These are phyloP conservation scores for Glossosoma conforme DNA, from an alignment of 1,140 invertebrate species.

Conservation along the genomic window DNA sequence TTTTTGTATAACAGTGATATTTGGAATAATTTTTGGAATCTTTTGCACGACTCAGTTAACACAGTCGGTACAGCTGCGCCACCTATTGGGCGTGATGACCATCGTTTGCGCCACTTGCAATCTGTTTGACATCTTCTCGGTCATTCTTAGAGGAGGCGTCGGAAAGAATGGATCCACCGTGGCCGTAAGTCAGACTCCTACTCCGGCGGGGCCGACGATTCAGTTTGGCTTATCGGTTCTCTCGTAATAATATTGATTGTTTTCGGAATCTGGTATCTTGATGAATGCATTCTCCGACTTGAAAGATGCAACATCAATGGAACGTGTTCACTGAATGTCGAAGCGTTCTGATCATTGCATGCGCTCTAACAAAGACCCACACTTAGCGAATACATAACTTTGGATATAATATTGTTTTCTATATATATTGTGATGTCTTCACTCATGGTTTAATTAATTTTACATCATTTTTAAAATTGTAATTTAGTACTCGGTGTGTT, in stretches of 20 bases:
- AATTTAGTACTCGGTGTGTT: not conserved
- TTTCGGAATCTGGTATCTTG: conserved; percentile 9
- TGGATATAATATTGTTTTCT: conserved; percentile 11
- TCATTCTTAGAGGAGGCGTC: conserved; percentile 88
- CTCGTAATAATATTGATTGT: too few relatives aligned
- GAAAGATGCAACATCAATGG: too few relatives aligned
- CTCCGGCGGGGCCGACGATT: too few relatives aligned
- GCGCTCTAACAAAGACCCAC: too few relatives aligned
- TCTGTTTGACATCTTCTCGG: conserved; percentile 62
- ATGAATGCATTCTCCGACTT: conserved; percentile 19
- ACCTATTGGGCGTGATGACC: conserved; percentile 67
- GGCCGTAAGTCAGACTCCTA: conserved; percentile 73
- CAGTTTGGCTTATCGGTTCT: conserved; percentile 10
- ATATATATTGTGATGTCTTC: conserved; percentile 13
- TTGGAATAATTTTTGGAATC: too few relatives aligned
- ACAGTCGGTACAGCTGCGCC: conserved; percentile 60
- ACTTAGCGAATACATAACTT: too few relatives aligned
- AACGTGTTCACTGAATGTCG: too few relatives aligned
- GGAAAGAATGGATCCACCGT: conserved; percentile 94
- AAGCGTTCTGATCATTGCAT: too few relatives aligned
- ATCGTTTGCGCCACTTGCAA: conserved; percentile 62
- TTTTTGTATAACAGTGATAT: too few relatives aligned
- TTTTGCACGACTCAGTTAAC: conserved; percentile 36
- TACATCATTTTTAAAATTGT: too few relatives aligned
- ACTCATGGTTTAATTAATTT: conserved; percentile 8